A percentile compares a stretch with the other conserved stretches of the same genome.
These are phyloP conservation scores for Amorpha juglandis DNA, from an alignment of 2,888 invertebrate genomes.

Conservation along the genomic window DNA sequence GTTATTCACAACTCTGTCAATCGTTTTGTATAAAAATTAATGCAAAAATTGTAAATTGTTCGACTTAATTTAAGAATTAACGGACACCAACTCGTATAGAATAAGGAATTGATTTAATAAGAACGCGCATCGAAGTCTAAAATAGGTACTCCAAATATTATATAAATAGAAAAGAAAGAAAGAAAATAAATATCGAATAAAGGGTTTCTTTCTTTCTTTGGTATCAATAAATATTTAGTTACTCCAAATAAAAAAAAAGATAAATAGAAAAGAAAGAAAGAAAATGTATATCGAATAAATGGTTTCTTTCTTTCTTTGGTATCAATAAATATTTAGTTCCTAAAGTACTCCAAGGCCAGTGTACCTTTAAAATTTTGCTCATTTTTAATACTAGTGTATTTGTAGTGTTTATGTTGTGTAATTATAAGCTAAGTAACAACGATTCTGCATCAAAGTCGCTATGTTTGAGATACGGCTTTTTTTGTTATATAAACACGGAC, in stretches of 20 bases:
- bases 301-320: too few relatives aligned
- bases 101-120: slow-evolving; percentile 22
- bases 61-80: neutral
- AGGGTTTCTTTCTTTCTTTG: too few relatives aligned
- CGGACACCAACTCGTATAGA: slow-evolving; percentile 9
- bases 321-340: slow-evolving; percentile 21
- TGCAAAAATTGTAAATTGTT: slow-evolving; percentile 9
- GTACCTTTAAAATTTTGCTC: slow-evolving; percentile 24
- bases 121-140: slow-evolving; percentile 18
- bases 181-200: too few relatives aligned
- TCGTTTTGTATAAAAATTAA: neutral
- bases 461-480: neutral
- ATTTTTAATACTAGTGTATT: slow-evolving; percentile 13
- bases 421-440: slow-evolving; percentile 13
- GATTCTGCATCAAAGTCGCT: slow-evolving; percentile 21
- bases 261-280: too few relatives aligned
- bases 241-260: slow-evolving; percentile 17
- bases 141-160: slow-evolving; percentile 13
- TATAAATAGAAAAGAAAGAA: too few relatives aligned
- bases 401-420: slow-evolving; percentile 17
- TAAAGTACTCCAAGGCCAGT: slow-evolving; percentile 20
- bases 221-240: slow-evolving; percentile 11
- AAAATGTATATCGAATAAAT: too few relatives aligned
- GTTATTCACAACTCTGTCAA: slow-evolving; percentile 1
- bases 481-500: neutral